Conservation (phyloP, 2,113 vertebrate species). For the Leptosomus discolor region DNA sequence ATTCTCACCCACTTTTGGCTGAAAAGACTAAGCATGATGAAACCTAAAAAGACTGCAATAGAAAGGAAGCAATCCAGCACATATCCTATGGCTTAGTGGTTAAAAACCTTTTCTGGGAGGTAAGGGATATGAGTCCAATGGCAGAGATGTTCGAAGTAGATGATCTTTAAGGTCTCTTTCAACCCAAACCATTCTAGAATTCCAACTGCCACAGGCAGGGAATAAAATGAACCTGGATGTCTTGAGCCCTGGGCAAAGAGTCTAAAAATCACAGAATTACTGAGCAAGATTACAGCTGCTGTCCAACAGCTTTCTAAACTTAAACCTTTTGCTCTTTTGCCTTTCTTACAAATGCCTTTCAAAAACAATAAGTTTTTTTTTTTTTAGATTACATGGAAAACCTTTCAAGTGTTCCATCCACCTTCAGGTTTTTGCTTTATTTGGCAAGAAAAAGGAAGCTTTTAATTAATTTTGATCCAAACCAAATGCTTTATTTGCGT, state of each 20-base stretch:
- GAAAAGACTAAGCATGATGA: not conserved
- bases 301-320: not conserved
- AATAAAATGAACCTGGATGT: not conserved
- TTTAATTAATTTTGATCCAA: not conserved
- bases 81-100: not conserved
- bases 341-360: not conserved
- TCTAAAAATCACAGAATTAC: not conserved
- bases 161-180: too few species aligned
- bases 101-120: not conserved
- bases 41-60: not conserved
- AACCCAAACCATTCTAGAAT: too few species aligned
- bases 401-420: not conserved
- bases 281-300: not conserved
- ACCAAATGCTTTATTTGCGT: not conserved
- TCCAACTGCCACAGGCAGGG: not conserved
- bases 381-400: not conserved
- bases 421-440: not conserved
- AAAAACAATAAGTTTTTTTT: not conserved
- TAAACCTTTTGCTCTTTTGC: not conserved
- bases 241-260: not conserved
- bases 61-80: not conserved
- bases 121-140: not conserved
- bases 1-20: not conserved
- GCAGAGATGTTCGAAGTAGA: too few species aligned
- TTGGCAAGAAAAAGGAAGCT: not conserved